These are phyloP conservation scores for Anas platyrhynchos DNA, from an alignment of 2,113 vertebrate species.

Conservation along the genomic window DNA sequence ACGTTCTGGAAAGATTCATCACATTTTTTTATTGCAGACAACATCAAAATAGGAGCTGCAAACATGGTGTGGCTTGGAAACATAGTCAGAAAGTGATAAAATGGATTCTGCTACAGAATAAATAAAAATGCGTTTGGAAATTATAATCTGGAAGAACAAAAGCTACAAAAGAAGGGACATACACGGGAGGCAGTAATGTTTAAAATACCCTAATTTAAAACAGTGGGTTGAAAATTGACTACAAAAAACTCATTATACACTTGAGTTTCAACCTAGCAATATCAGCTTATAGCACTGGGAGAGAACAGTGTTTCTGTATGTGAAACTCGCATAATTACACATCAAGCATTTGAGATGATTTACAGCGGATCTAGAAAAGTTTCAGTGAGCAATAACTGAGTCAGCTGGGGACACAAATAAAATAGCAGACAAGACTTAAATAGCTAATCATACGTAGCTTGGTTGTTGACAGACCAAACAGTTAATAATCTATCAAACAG, in stretches of 20 bases:
- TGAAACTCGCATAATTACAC: neutral
- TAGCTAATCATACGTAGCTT: neutral
- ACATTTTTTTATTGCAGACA: neutral
- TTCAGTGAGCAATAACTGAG: neutral
- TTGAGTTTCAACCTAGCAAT: neutral
- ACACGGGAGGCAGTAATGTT: neutral
- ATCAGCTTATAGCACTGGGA: neutral
- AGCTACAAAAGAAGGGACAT: neutral
- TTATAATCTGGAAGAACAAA: neutral
- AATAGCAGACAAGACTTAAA: neutral
- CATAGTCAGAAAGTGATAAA: neutral
- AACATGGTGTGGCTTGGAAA: neutral
- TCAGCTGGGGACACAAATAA: neutral
- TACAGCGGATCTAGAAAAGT: neutral
- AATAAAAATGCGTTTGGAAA: neutral
- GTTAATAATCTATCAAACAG: neutral
- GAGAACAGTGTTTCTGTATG: neutral
- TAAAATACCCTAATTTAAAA: constrained; percentile 10
- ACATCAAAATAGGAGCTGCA: neutral
- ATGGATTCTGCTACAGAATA: neutral
- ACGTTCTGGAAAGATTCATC: neutral
- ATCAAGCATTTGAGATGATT: neutral
- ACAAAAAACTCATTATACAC: neutral
- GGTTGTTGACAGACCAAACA: neutral
- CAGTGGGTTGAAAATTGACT: neutral